Evolutionary conservation across 2,888 invertebrate genomes (phyloP), one percentile per base, ranked within the genome.

Genomic region (Heliconius ethilla): DNA sequence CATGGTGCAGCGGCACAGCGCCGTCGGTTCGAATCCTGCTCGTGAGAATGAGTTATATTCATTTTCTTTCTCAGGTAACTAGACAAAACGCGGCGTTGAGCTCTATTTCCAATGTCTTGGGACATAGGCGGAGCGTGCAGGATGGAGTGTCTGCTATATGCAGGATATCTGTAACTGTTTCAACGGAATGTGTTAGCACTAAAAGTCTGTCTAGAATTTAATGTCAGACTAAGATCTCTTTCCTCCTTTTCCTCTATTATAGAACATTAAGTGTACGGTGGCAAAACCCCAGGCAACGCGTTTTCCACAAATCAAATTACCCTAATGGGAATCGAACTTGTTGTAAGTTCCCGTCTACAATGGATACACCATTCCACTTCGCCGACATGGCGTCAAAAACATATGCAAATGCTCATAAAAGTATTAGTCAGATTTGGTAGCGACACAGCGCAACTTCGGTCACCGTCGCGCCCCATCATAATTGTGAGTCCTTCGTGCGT

Each of bases 401-500:
- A n/a, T 22, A 59, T n/a, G n/a, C 59, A n/a, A 59, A 59, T 59
- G 10, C 10, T 59, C 59, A 59, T 59, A 59, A 59, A 59, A 59
- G 3, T 59, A 59, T 59, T 59, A 69, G 40, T 40, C 69, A 69
- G 25, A n/a, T 27, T 40, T 45, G 15, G 40, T 69, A 69, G 25
- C 40, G 25, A 67, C 67, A 13, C n/a, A 37, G 37, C 11, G 25
- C n/a, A 40, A 67, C 40, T 40, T 63, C 25, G 67, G n/a, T 15
- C 27, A 69, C 37, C 40, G 69, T 27, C 69, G 40, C 69, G 25
- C 45, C 69, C 40, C 40, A 7, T 40, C 3, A 27, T 18, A 63
- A 69, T 25, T 6, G 69, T 15, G 15, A 69, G 69, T 25, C 18
- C 40, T 45, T 69, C 25, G 69, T 69, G 69, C 69, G 69, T 69